Percentiles rank a stretch among this genome's conserved stretches.
Conservation (phyloP, 35 echinoderm and acorn worm genomes). For the Lytechinus pictus region DNA sequence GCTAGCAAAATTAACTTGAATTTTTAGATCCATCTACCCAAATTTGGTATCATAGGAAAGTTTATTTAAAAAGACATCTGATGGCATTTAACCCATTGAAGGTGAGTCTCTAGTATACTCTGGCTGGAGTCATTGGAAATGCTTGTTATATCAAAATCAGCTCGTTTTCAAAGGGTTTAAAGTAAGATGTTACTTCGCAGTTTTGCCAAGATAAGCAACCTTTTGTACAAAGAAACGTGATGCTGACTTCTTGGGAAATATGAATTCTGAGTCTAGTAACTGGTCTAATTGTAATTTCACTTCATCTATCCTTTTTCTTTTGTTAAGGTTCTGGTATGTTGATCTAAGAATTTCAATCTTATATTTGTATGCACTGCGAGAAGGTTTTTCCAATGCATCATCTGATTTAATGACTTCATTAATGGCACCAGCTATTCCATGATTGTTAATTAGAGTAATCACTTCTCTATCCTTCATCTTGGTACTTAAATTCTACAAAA, state of each 20-base stretch:
- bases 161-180: neutral
- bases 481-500: no score
- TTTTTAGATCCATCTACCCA: slow-evolving; percentile 26
- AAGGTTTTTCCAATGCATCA: neutral
- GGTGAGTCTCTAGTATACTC: no score
- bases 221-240: slow-evolving; percentile 35
- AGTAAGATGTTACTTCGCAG: slow-evolving; percentile 18
- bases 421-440: slow-evolving; percentile 29
- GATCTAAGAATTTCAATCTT: slow-evolving; percentile 31
- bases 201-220: slow-evolving; percentile 22
- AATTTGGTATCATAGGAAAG: slow-evolving; percentile 46
- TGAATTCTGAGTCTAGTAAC: slow-evolving; percentile 42
- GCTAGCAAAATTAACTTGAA: slow-evolving; percentile 23
- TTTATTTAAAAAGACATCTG: neutral
- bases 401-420: slow-evolving; percentile 51
- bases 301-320: slow-evolving; percentile 13
- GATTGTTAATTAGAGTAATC: slow-evolving; percentile 42
- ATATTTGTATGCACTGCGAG: slow-evolving; percentile 31
- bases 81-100: slow-evolving; percentile 15
- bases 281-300: slow-evolving; percentile 39
- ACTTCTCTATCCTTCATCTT: neutral
- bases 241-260: slow-evolving; percentile 40
- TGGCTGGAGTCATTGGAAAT: no score
- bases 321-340: slow-evolving; percentile 14
- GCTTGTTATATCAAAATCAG: no score